phyloP scores from a whole-genome alignment of 2,113 vertebrate genomes.

The Budorcas taxicolor region DNA sequence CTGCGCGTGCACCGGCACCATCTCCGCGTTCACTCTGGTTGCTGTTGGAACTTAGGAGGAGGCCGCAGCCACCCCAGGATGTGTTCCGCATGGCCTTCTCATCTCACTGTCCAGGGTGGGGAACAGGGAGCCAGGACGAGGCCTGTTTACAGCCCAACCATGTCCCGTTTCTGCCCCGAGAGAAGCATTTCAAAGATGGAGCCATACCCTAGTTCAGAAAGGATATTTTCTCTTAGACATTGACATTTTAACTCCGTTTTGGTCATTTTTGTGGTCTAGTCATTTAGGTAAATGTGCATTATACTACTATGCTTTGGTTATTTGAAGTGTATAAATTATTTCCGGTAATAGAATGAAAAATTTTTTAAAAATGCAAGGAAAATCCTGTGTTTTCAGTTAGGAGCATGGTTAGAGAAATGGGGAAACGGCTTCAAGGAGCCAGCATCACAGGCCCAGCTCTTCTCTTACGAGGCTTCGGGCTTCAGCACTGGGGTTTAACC shows the following conservation, averaged over 20 bases:
- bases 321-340: not conserved
- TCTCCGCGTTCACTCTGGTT: rapidly evolving
- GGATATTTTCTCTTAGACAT: not conserved
- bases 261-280: not conserved
- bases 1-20: rapidly evolving
- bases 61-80: rapidly evolving
- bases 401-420: rapidly evolving
- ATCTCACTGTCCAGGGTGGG: not conserved
- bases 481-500: not conserved
- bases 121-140: rapidly evolving
- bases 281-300: too few species aligned
- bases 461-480: too few species aligned
- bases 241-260: not conserved
- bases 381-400: not conserved
- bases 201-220: not conserved
- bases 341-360: not conserved
- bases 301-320: not conserved
- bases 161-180: not conserved
- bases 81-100: rapidly evolving
- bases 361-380: not conserved
- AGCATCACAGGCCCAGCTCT: too few species aligned
- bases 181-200: not conserved
- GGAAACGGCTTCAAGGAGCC: too few species aligned
- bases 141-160: too few species aligned
- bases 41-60: too few species aligned